Evolutionary conservation across 2,113 vertebrate genomes (phyloP).

Genomic region (Chamaetylas fuelleborni): DNA sequence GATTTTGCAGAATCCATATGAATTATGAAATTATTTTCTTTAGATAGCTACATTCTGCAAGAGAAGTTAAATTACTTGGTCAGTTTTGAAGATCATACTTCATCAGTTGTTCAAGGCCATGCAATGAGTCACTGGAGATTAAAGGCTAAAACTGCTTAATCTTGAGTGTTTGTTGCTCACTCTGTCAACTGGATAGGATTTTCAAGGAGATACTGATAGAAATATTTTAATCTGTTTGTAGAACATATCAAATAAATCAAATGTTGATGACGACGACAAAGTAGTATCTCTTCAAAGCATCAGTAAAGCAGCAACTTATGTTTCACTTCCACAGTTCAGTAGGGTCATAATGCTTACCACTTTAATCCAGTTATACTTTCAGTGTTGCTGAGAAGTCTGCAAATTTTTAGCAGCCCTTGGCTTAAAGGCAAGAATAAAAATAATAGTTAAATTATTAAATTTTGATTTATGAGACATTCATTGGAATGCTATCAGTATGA

Average conservation of each 20-base stretch:
- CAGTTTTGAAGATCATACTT: background rate
- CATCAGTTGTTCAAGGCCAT: background rate
- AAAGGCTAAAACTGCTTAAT: background rate
- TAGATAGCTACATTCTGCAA: background rate
- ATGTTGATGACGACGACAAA: background rate
- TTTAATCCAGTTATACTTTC: background rate
- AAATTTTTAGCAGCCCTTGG: background rate
- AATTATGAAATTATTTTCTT: background rate
- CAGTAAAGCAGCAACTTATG: background rate
- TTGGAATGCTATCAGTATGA: slow-evolving; percentile 21
- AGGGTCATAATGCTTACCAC: background rate
- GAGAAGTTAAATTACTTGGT: background rate
- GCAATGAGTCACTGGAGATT: background rate
- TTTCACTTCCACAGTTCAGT: background rate
- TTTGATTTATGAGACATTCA: slow-evolving; percentile 15
- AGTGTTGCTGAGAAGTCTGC: background rate
- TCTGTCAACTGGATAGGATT: background rate
- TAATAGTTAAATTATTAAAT: background rate
- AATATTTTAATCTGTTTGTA: slow-evolving; percentile 26
- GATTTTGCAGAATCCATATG: background rate
- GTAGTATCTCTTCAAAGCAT: background rate
- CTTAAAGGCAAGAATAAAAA: background rate
- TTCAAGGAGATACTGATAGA: background rate
- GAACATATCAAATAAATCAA: slow-evolving; percentile 17
- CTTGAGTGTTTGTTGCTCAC: background rate